A percentile compares a stretch with the other conserved stretches of the same genome.
Evolutionary conservation across 2,888 invertebrate genomes (phyloP).

Genomic region (Andrena praecox): DNA sequence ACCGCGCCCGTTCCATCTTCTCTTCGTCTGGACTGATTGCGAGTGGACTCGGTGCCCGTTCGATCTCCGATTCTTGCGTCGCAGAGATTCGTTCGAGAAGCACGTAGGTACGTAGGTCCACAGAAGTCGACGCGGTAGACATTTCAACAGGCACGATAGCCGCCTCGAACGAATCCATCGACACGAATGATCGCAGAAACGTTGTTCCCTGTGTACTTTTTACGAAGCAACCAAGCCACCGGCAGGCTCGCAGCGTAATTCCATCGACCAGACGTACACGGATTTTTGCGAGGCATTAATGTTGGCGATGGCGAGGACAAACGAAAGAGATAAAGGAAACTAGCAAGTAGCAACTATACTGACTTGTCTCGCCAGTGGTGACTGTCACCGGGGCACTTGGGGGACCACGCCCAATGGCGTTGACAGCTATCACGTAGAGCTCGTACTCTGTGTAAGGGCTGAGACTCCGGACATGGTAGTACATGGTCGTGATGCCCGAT

Average conservation of each 20-base stretch:
- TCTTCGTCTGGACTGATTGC: neutral
- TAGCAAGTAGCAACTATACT: constrained; percentile 77
- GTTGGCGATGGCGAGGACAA: neutral
- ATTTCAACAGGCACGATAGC: too few relatives aligned
- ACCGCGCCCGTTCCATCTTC: constrained; percentile 2
- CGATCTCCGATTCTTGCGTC: constrained; percentile 4
- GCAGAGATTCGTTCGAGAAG: constrained; percentile 16
- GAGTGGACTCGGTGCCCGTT: constrained; percentile 13
- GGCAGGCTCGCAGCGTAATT: too few relatives aligned
- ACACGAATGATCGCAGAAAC: neutral
- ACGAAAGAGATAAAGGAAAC: neutral
- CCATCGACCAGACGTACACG: constrained; percentile 11
- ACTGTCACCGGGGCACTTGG: constrained; percentile 95
- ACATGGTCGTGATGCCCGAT: constrained; percentile 96
- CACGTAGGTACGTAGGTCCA: too few relatives aligned
- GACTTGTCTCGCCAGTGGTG: constrained; percentile 99
- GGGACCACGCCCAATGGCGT: constrained; percentile 96
- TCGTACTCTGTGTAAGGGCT: constrained; percentile 98
- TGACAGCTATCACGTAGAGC: constrained; percentile 97
- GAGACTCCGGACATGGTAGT: constrained; percentile 95
- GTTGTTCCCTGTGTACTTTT: constrained; percentile 1
- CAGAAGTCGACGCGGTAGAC: too few relatives aligned
- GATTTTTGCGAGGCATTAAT: neutral
- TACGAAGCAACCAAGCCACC: neutral
- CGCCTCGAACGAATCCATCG: constrained; percentile 22